Evolutionary conservation across 2,888 invertebrate genomes (phyloP), one percentile per base, ranked within the genome.

Genomic region (Bursaphelenchus okinawaensis): DNA sequence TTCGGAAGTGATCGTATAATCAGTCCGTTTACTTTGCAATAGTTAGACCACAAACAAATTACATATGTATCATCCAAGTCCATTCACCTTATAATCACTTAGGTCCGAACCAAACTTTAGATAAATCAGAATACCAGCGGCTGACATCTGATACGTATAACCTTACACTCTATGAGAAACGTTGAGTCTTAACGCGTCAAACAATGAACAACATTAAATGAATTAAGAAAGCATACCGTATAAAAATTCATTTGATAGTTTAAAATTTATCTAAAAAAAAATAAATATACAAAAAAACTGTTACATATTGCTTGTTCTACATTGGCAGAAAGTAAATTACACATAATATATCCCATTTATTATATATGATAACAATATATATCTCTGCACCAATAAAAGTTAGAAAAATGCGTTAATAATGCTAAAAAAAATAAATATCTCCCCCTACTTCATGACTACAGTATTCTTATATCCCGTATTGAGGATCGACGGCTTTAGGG

Each of bases 401-500:
- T 40, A 40, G 59, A 19, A 63, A 61, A 61, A 62, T 62, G 62
- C 62, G 62, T 63, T 63, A 62, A 20, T 0, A 12, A 12, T 57
- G 23, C 28, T 57, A 40, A 20, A 29, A 23, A 55, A 59, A 24
- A 50, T 20, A 20, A 54, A 54, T 54, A 19, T 54, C 9, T 54
- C 12, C 19, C 19, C 9, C 16, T 9, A 54, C 9, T 54, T 20
- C 16, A 19, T n/a, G 19, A 12, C 16, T 19, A 19, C 9, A 12
- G 19, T 57, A 28, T 27, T 54, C 19, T 67, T 55, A 66, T 29
- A 66, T 58, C 27, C 66, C 66, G 50, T 66, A 66, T 22, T 57
- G 67, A 8, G 66, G 66, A 68, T 66, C 66, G 28, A 66, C 59
- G 1, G 55, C 22, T 7, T 61, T 61, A 19, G 52, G 61, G 16